A percentile compares a stretch with the other conserved stretches of the same genome.
phyloP scores from a whole-genome alignment of 2,797 vertebrate genomes.

The Manis pentadactyla region DNA sequence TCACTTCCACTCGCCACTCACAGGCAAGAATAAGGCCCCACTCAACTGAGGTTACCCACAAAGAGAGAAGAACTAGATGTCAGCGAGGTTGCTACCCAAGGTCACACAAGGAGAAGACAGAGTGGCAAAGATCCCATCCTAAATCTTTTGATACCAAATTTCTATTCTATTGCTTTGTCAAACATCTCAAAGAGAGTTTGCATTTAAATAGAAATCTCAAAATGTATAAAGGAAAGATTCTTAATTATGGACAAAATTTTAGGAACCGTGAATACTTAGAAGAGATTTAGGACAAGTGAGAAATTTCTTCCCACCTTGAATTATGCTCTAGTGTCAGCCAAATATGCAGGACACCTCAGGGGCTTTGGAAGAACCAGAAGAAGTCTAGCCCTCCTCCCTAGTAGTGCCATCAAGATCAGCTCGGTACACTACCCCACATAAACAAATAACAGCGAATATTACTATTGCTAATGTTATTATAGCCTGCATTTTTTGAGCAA shows the following conservation, averaged over 20 bases:
- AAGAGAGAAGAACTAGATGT: neutral
- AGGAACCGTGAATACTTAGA: neutral
- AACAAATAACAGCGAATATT: neutral
- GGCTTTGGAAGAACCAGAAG: neutral
- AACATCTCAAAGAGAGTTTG: neutral
- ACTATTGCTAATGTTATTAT: neutral
- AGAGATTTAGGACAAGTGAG: neutral
- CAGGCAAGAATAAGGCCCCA: neutral
- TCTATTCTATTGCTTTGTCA: conserved; percentile 18
- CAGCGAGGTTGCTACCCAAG: neutral
- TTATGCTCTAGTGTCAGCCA: neutral
- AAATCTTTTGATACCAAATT: neutral
- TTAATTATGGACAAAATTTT: neutral
- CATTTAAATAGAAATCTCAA: neutral
- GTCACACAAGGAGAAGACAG: neutral
- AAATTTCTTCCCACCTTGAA: neutral
- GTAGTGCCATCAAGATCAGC: neutral
- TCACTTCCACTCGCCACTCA: neutral
- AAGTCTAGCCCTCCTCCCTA: neutral
- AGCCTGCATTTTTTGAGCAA: neutral
- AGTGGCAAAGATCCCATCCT: neutral
- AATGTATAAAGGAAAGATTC: neutral
- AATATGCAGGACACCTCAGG: neutral
- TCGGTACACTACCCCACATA: neutral
- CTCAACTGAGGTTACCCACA: neutral